Percentiles rank a stretch among this genome's conserved stretches.
Evolutionary conservation across 2,888 invertebrate species (phyloP).

Genomic region (Cremastinae sp.): DNA sequence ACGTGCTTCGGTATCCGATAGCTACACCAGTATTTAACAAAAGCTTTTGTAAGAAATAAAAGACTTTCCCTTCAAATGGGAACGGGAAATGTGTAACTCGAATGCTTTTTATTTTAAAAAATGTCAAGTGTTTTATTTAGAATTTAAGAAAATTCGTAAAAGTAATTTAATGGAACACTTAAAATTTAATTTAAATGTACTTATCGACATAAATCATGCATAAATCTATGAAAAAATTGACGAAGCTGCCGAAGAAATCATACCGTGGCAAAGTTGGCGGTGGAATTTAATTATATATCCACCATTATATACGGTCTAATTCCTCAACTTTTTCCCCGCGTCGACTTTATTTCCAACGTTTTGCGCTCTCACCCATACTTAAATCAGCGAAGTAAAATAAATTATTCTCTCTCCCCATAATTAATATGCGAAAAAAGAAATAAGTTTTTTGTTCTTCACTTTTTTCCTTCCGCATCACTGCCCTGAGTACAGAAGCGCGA

Average conservation of each 20-base stretch:
- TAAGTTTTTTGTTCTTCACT: not conserved
- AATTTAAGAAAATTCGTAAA: not conserved
- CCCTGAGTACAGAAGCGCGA: conserved; percentile 11
- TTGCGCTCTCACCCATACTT: not conserved
- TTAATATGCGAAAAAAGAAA: conserved; percentile 26
- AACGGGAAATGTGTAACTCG: not conserved
- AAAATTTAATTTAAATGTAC: too few species aligned
- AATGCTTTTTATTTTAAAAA: not conserved
- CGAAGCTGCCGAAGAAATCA: too few species aligned
- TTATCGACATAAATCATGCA: too few species aligned
- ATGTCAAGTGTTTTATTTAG: too few species aligned
- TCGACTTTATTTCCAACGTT: not conserved
- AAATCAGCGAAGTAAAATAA: not conserved
- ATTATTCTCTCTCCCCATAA: conserved; percentile 24
- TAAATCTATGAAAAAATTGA: too few species aligned
- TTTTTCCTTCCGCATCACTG: too few species aligned
- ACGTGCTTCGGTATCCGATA: too few species aligned
- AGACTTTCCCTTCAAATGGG: too few species aligned
- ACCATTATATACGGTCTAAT: not conserved
- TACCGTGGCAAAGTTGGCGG: too few species aligned
- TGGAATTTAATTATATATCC: too few species aligned
- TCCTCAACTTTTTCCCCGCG: not conserved
- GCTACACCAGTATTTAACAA: too few species aligned
- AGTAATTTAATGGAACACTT: not conserved
- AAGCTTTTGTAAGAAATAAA: too few species aligned